phyloP scores from a whole-genome alignment of 2,888 invertebrate species.

The Leucophenga montana region DNA sequence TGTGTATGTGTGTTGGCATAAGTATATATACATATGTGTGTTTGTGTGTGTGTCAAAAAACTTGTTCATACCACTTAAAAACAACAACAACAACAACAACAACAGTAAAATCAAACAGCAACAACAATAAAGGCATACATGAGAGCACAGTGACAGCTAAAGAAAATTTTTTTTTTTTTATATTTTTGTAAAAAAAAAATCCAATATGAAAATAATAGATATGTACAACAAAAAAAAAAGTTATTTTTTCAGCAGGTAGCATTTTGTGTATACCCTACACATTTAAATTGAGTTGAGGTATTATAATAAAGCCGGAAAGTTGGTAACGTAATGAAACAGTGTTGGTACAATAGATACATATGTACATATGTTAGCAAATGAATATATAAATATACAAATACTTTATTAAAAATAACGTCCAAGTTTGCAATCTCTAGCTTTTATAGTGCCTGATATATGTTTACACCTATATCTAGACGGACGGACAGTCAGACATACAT shows the following conservation, averaged over 20 bases:
- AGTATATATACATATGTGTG: neutral
- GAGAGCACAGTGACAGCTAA: neutral
- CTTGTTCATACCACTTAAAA: neutral
- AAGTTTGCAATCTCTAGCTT: too few relatives aligned
- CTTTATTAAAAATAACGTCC: too few relatives aligned
- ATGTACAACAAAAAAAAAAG: neutral
- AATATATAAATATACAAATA: too few relatives aligned
- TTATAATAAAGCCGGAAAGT: neutral
- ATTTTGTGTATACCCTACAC: slow-evolving; percentile 1
- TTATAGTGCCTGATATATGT: too few relatives aligned
- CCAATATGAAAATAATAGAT: neutral
- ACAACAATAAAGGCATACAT: slow-evolving; percentile 5
- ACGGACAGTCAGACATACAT: too few relatives aligned
- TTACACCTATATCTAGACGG: too few relatives aligned
- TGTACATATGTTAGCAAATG: neutral
- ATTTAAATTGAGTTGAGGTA: neutral
- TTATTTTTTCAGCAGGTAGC: slow-evolving; percentile 5
- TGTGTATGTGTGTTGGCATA: too few relatives aligned
- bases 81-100: slow-evolving; percentile 1
- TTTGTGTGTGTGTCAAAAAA: slow-evolving; percentile 27
- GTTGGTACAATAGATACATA: neutral
- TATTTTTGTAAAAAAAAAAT: neutral
- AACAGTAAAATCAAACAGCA: slow-evolving; percentile 9
- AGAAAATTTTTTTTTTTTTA: neutral
- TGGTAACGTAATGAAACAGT: too few relatives aligned